These are phyloP conservation scores for Lasioglossum albipes DNA, from an alignment of 1,140 invertebrate species.

Conservation along the genomic window DNA sequence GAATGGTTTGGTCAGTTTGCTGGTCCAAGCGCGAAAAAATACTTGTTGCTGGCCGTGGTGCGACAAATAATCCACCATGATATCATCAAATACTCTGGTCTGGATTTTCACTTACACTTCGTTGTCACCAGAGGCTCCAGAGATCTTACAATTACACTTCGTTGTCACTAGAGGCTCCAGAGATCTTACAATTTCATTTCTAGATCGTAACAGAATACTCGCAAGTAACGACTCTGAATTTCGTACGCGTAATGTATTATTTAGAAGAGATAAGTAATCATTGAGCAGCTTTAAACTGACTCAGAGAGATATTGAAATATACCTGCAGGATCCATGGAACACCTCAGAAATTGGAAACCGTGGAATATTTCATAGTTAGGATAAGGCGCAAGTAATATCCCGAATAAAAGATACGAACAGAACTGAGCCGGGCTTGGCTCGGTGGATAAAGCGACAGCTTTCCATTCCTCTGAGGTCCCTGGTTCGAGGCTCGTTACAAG, in stretches of 20 bases:
- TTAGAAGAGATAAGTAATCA: too few species aligned
- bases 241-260: too few species aligned
- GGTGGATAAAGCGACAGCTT: not conserved
- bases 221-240: too few species aligned
- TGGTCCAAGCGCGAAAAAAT: not conserved
- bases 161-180: too few species aligned
- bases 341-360: not conserved
- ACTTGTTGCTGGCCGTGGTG: slow-evolving; percentile 19
- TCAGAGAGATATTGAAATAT: not conserved
- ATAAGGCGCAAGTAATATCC: not conserved
- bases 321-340: not conserved
- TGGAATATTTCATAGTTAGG: not conserved
- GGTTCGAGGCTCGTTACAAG: not conserved
- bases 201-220: too few species aligned
- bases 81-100: too few species aligned
- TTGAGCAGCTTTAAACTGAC: too few species aligned
- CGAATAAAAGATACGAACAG: not conserved
- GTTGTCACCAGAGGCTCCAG: too few species aligned
- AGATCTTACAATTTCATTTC: too few species aligned
- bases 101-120: too few species aligned
- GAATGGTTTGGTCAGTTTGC: not conserved
- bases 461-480: not conserved
- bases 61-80: not conserved
- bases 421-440: not conserved
- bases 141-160: too few species aligned